Evolutionary conservation across 2,113 vertebrate genomes (phyloP).

Genomic region (Marmota flaviventris): DNA sequence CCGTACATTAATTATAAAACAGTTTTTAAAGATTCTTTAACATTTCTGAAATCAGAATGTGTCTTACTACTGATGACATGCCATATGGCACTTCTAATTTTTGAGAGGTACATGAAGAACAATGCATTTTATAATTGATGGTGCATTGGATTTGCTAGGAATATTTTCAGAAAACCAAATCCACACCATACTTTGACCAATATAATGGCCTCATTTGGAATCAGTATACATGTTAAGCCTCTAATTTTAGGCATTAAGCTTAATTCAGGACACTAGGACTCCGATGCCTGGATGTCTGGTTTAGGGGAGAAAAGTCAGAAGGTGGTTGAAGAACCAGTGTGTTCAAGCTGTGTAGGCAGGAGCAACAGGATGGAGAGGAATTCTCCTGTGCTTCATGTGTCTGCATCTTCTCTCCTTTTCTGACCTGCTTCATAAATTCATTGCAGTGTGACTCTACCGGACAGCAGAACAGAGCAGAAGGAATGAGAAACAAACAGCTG

Average conservation of each 20-base stretch:
- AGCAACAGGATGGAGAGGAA: background rate
- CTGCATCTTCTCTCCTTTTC: background rate
- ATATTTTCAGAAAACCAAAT: background rate
- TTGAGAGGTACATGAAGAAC: background rate
- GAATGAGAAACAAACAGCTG: background rate
- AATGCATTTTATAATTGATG: background rate
- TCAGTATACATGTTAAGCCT: background rate
- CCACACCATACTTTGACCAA: background rate
- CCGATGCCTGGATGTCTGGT: background rate
- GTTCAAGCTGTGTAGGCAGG: background rate
- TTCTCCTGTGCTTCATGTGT: background rate
- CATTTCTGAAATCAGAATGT: constrained; percentile 25
- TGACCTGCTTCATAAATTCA: background rate
- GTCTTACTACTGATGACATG: background rate
- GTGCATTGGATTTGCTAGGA: background rate
- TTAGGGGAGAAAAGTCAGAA: background rate
- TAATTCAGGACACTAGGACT: background rate
- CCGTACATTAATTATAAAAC: constrained; percentile 24
- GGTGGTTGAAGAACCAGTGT: background rate
- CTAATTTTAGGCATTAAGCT: background rate
- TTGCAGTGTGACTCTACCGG: background rate
- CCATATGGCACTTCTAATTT: background rate
- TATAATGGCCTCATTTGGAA: background rate
- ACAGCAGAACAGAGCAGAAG: background rate
- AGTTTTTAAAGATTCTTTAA: background rate